Evolutionary conservation across 2,797 vertebrate species (phyloP).

Genomic region (Pseudotriccus pelzelni): DNA sequence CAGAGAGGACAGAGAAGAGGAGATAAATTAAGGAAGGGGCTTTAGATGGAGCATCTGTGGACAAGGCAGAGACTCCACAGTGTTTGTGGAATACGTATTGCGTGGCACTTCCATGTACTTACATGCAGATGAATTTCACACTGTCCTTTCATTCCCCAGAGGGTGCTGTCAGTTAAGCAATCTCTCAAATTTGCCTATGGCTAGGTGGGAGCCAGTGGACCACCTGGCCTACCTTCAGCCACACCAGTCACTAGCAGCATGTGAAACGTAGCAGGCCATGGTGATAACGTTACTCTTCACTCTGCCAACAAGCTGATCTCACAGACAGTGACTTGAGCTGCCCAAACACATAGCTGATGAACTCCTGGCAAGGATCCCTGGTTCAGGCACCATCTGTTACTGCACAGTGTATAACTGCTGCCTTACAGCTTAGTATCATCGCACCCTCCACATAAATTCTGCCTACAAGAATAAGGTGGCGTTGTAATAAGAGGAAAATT

Average conservation of each 20-base stretch:
- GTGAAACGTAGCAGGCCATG: background rate
- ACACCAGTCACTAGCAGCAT: background rate
- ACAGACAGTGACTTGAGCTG: background rate
- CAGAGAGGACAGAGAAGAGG: background rate
- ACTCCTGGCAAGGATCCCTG: background rate
- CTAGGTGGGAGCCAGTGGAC: background rate
- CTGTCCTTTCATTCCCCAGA: background rate
- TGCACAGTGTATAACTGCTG: background rate
- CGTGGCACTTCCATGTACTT: background rate
- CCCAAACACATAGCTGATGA: background rate
- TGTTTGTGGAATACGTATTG: background rate
- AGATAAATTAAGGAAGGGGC: background rate
- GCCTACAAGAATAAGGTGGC: background rate
- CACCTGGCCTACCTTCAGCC: background rate
- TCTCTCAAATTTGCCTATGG: background rate
- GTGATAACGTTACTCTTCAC: background rate
- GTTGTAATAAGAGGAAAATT: background rate
- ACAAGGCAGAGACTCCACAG: background rate
- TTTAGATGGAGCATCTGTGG: background rate
- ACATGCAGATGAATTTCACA: background rate
- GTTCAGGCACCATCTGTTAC: constrained; percentile 5
- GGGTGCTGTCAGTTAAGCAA: background rate
- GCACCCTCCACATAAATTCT: background rate
- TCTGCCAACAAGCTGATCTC: background rate
- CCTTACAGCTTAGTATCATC: background rate